A percentile compares a stretch with the other conserved stretches of the same genome.
These are phyloP conservation scores for Macquaria ambigua DNA, from an alignment of 2,113 vertebrate species.

Conservation along the genomic window DNA sequence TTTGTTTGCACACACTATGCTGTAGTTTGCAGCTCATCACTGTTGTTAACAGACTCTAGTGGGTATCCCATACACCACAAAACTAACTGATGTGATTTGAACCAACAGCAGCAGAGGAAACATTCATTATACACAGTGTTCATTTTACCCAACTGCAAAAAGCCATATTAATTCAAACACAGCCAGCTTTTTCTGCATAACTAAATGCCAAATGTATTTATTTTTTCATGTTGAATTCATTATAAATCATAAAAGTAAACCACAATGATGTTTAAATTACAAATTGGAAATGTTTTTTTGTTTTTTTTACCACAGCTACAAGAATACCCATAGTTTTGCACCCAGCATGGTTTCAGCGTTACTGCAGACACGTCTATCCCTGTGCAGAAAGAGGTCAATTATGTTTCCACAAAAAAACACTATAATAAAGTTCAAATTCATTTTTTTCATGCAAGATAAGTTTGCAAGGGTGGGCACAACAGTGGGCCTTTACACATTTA, in stretches of 20 bases:
- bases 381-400: background rate
- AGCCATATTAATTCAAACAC: background rate
- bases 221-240: background rate
- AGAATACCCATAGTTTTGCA: background rate
- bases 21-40: background rate
- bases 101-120: constrained; percentile 2
- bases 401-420: background rate
- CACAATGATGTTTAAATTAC: background rate
- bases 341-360: background rate
- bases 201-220: background rate
- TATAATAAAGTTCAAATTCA: background rate
- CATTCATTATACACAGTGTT: constrained; percentile 23
- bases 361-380: too few species aligned
- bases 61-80: background rate
- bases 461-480: background rate
- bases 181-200: background rate
- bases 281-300: background rate
- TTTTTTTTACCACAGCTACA: background rate
- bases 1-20: constrained; percentile 5
- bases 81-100: constrained; percentile 4
- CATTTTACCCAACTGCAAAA: background rate
- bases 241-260: background rate
- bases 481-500: background rate
- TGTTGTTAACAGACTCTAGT: background rate
- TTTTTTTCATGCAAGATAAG: background rate